A percentile compares a stretch with the other conserved stretches of the same genome.
Evolutionary conservation across 2,113 vertebrate species (phyloP).

Genomic region (Cyphomyrus discorhynchus): DNA sequence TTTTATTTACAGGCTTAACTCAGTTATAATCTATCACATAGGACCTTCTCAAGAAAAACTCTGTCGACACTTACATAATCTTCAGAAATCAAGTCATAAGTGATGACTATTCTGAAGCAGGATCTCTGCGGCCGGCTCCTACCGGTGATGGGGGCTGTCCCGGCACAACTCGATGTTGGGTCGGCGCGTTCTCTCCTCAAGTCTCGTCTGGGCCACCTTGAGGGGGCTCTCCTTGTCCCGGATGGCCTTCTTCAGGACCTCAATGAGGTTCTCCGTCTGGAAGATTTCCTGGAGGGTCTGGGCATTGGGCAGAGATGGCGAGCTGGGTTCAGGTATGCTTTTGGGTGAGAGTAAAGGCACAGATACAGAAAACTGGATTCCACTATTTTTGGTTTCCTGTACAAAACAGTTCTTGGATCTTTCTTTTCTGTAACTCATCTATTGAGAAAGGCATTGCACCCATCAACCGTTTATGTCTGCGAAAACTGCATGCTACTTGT

Average conservation of each 20-base stretch:
- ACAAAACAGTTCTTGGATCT: neutral
- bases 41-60: neutral
- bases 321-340: neutral
- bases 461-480: neutral
- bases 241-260: constrained; percentile 74
- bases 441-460: neutral
- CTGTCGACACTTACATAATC: neutral
- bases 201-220: constrained; percentile 83
- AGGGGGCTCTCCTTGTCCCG: constrained; percentile 72
- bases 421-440: neutral
- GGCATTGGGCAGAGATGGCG: neutral
- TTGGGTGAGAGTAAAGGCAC: neutral
- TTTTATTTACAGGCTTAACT: neutral
- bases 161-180: constrained; percentile 83
- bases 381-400: neutral
- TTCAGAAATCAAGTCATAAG: neutral
- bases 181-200: constrained; percentile 77
- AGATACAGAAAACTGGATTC: neutral
- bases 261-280: constrained; percentile 76
- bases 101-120: neutral
- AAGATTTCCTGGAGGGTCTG: constrained; percentile 87
- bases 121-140: neutral
- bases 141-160: constrained; percentile 76
- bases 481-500: neutral
- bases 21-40: neutral